Base-by-base conservation (phyloP, 2,113 vertebrate genomes). In the Puma concolor region DNA sequence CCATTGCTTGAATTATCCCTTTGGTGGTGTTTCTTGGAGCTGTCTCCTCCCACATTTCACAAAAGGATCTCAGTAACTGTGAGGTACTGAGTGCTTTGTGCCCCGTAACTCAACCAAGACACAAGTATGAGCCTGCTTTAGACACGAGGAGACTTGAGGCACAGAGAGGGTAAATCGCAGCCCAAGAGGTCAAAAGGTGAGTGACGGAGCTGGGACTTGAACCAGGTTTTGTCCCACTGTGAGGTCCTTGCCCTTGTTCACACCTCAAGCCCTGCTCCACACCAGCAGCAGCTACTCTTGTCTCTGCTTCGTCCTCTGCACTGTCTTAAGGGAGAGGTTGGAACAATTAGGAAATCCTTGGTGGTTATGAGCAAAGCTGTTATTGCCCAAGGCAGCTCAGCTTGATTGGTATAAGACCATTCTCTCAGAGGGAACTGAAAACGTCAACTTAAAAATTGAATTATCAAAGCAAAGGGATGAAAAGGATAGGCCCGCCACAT, bases 301-400 rank as follows among this genome's bases (percentile, higher is more conserved):
- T 92, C 95, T 93, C 66, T 77, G 63, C 69, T 81, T 85, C 86
- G 77, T 69, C 52, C 41, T 88, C 64, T 50, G 71, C n/a, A 21
- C 6, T 10, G 54, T 95, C 93, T 91, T 87, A 31, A 71, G 79
- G 80, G 89, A 97, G 93, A 95, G 91, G 92, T 21, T 87, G 89
- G 81, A 93, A 93, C 94, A 88, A 91, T 97, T 93, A 96, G 74
- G 96, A 97, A 96, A 97, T 97, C 83, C 91, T 86, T 85, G 74
- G 80, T 88, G 87, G 93, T 97, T 96, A 92, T 48, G 95, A 96
- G 36, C 89, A 93, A 96, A 95, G 87, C 94, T 96, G 64, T 67
- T 85, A 95, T 88, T 96, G 90, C 94, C 83, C 96, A 97, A 96
- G 95, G 64, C 89, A 64, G 27, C 0, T 4, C 25, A 74, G 57